phyloP scores from a whole-genome alignment of 2,797 vertebrate genomes.

The Molothrus ater region DNA sequence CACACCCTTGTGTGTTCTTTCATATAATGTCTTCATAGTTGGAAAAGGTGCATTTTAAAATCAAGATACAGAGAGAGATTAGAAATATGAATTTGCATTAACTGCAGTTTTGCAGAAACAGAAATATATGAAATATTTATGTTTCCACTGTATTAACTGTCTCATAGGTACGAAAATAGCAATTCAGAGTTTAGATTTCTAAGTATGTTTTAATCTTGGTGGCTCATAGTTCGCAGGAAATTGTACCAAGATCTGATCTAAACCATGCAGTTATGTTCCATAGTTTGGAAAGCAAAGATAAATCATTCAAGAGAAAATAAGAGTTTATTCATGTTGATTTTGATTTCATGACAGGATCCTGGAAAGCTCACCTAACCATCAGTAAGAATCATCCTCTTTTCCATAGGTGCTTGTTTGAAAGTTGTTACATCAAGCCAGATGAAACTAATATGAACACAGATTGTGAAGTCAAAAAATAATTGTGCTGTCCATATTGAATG shows the following conservation, averaged over 20 bases:
- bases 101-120: neutral
- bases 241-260: neutral
- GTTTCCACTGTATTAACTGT: neutral
- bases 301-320: neutral
- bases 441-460: neutral
- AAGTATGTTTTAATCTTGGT: neutral
- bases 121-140: neutral
- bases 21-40: neutral
- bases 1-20: neutral
- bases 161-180: neutral
- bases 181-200: neutral
- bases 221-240: neutral
- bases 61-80: neutral
- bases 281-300: neutral
- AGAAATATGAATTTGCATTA: neutral
- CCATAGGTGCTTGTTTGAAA: neutral
- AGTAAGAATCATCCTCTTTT: neutral
- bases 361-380: neutral
- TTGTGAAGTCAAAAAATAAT: neutral
- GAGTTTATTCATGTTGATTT: neutral
- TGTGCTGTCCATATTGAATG: neutral
- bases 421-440: neutral
- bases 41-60: neutral
- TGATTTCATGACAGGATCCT: neutral
- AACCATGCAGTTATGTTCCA: neutral